These are phyloP conservation scores for Oncorhynchus gorbuscha DNA, from an alignment of 2,113 vertebrate species.

Conservation along the genomic window DNA sequence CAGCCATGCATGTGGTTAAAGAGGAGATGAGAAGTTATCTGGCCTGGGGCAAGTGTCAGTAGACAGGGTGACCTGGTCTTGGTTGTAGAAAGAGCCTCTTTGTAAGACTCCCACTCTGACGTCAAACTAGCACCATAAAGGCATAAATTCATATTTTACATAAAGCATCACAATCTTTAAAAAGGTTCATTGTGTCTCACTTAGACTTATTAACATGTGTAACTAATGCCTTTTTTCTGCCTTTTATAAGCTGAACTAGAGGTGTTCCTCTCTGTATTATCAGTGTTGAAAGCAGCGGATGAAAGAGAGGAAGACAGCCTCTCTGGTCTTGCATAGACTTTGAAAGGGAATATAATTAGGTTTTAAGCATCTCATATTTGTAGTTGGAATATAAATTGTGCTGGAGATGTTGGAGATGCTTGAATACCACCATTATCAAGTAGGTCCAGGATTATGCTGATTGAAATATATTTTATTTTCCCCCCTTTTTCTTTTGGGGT, in stretches of 20 bases:
- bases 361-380: not conserved
- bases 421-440: conserved; percentile 88
- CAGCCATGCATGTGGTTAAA: no score
- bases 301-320: conserved; percentile 12
- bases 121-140: conserved; percentile 79
- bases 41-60: conserved; percentile 81
- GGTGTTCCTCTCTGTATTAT: conserved; percentile 33
- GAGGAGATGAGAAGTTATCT: conserved; percentile 47
- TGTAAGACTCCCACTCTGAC: conserved; percentile 84
- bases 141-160: conserved; percentile 80
- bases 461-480: not conserved
- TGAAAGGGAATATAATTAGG: not conserved
- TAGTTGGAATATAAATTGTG: conserved; percentile 33
- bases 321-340: conserved; percentile 3
- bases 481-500: not conserved
- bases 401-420: conserved; percentile 88
- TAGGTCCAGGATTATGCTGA: conserved; percentile 58
- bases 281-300: conserved; percentile 3
- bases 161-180: conserved; percentile 77
- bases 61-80: conserved; percentile 76
- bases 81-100: conserved; percentile 81
- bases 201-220: conserved; percentile 79
- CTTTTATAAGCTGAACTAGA: conserved; percentile 78
- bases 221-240: conserved; percentile 81
- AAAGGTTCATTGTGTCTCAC: conserved; percentile 78